Conservation (phyloP, 2,888 invertebrate species). For the Standfussiana lucernea region DNA sequence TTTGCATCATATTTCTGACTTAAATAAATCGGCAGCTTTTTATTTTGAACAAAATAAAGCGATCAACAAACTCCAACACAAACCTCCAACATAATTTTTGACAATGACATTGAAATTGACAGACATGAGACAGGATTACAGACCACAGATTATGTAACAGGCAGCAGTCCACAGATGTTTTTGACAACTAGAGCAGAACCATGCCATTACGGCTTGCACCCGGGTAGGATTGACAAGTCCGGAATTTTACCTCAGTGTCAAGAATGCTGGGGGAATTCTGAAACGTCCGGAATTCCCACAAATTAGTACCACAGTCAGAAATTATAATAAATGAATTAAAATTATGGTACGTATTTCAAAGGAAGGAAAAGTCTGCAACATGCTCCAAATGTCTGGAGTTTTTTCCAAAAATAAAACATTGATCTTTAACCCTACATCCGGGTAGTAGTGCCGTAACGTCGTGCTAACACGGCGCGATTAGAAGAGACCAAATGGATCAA, state of each 20-base stretch:
- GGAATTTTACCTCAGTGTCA: not conserved
- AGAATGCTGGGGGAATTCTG: not conserved
- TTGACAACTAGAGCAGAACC: not conserved
- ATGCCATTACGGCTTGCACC: not conserved
- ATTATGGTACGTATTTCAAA: too few relatives aligned
- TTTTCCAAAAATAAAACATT: too few relatives aligned
- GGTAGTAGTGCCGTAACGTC: too few relatives aligned
- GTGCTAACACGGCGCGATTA: too few relatives aligned
- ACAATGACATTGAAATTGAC: not conserved
- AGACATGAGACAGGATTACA: not conserved
- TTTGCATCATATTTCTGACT: conserved; percentile 36
- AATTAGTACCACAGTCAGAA: too few relatives aligned
- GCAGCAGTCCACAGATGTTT: not conserved
- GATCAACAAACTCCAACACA: not conserved
- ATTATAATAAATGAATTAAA: too few relatives aligned
- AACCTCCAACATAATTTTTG: not conserved
- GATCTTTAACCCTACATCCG: too few relatives aligned
- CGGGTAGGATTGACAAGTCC: not conserved
- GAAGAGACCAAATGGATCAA: not conserved
- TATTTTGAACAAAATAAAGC: not conserved
- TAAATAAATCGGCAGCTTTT: not conserved
- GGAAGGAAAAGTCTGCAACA: too few relatives aligned
- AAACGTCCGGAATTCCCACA: not conserved
- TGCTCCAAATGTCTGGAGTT: too few relatives aligned
- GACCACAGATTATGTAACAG: not conserved